Conservation (phyloP, 2,888 invertebrate genomes). For the Lamellibrachia satsuma region DNA sequence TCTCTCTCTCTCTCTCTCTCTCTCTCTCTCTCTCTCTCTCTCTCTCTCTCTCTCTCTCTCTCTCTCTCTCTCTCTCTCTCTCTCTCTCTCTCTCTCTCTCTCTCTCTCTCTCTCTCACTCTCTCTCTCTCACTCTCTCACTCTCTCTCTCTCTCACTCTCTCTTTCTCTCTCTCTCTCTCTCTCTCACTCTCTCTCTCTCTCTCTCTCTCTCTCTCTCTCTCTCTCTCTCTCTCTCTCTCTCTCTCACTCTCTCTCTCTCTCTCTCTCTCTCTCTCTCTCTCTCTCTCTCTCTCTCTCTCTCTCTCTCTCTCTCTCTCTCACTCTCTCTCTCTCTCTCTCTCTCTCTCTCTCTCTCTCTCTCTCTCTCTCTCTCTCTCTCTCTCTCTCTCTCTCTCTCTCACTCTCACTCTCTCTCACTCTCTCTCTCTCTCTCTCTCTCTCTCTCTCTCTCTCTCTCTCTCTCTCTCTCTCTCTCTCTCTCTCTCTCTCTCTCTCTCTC, state of each 20-base stretch:
- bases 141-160: slow-evolving; percentile 27
- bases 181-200: slow-evolving; percentile 34
- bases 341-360: slow-evolving; percentile 23
- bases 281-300: slow-evolving; percentile 28
- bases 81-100: slow-evolving; percentile 37
- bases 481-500: slow-evolving; percentile 34
- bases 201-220: slow-evolving; percentile 30
- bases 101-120: slow-evolving; percentile 26
- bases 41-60: slow-evolving; percentile 33
- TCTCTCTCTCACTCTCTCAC: slow-evolving; percentile 28
- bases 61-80: slow-evolving; percentile 36
- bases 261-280: slow-evolving; percentile 30
- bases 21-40: slow-evolving; percentile 35
- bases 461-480: slow-evolving; percentile 33
- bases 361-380: slow-evolving; percentile 24
- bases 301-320: slow-evolving; percentile 18
- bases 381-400: slow-evolving; percentile 20
- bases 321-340: slow-evolving; percentile 20
- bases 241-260: slow-evolving; percentile 29
- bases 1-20: slow-evolving; percentile 33
- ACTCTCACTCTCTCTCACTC: slow-evolving; percentile 21
- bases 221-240: slow-evolving; percentile 33
- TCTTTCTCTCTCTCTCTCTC: slow-evolving; percentile 34
- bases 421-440: slow-evolving; percentile 27
- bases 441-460: slow-evolving; percentile 26